Base-by-base conservation (phyloP, 2,113 vertebrate genomes). In the Pangasianodon gigas region DNA sequence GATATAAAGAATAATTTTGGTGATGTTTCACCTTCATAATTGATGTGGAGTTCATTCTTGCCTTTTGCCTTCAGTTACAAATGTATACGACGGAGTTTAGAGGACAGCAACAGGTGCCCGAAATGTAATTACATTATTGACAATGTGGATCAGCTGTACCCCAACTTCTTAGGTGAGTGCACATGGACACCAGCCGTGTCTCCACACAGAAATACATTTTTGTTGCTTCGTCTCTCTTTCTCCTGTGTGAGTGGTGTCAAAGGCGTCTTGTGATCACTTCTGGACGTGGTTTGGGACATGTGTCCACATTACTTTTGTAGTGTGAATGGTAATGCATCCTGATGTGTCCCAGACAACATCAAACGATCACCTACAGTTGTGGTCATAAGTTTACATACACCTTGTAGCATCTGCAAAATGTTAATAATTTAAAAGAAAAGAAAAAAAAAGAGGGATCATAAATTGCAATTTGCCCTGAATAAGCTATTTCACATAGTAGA, bases 41-140 rank as follows among this genome's bases (percentile, higher is more conserved):
- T 54, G 3, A 62, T 85, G 29, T 85, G 11, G 14, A 29, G 19
- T 77, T 82, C 4, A 41, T 58, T 56, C 48, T 51, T 77, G 41
- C 6, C 2, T 41, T 88, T 88, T 89, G 2, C 69, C 1, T 51
- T 74, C 89, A 96, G 98, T 95, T 99, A 98, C 94, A 99, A 98
- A 92, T 99, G 98, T 95, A 99, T 99, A 94, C 97, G 98, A 87
- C 98, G 98, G 94, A 99, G 98, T 95, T 94, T 99, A 94, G 98
- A 99, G 92, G 98, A 99, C 93, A 99, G 97, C 93, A 99, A 99
- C 95, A 97, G 98, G 92, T 99, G 98, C 93, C 98, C 98, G 60
- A 99, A 99, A 95, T 99, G 98, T 95, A 99, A 99, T 95, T 99
- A 99, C 91, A 97, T 98, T 88, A 97, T 99, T 89, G 98, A 99